Percentiles rank a stretch among this genome's conserved stretches.
Conservation (phyloP, 2,113 vertebrate species). For the Callospermophilus lateralis region DNA sequence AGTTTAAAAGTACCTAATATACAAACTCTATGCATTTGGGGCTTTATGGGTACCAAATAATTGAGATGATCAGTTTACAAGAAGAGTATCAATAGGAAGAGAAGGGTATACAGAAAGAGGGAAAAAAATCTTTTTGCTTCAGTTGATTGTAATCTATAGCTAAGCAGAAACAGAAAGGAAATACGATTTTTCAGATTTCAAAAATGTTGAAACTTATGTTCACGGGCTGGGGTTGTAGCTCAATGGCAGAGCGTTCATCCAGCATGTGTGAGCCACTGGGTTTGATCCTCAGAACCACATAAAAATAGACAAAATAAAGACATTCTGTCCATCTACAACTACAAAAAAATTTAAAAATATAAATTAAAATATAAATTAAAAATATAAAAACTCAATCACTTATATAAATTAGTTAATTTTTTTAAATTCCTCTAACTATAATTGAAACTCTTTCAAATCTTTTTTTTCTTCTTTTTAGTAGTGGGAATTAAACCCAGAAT, state of each 20-base stretch:
- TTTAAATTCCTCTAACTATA: conserved; percentile 45
- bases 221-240: no score
- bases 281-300: no score
- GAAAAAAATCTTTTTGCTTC: conserved; percentile 16
- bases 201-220: neutral
- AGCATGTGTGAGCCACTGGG: no score
- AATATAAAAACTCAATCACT: neutral
- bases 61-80: neutral
- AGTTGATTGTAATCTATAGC: conserved; percentile 24
- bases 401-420: conserved; percentile 14
- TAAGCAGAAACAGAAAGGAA: conserved; percentile 58
- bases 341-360: no score
- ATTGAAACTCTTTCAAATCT: conserved; percentile 18
- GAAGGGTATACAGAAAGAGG: neutral
- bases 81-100: conserved; percentile 29
- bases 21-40: conserved; percentile 44
- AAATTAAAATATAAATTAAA: no score
- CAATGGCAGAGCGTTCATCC: no score
- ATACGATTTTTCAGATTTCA: conserved; percentile 40
- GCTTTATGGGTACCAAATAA: conserved; percentile 54
- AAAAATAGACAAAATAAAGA: no score
- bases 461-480: neutral
- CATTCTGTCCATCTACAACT: no score
- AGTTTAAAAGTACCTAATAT: conserved; percentile 40
- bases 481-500: neutral